phyloP scores from a whole-genome alignment of 2,888 invertebrate genomes.

The Drosophila mettleri region DNA sequence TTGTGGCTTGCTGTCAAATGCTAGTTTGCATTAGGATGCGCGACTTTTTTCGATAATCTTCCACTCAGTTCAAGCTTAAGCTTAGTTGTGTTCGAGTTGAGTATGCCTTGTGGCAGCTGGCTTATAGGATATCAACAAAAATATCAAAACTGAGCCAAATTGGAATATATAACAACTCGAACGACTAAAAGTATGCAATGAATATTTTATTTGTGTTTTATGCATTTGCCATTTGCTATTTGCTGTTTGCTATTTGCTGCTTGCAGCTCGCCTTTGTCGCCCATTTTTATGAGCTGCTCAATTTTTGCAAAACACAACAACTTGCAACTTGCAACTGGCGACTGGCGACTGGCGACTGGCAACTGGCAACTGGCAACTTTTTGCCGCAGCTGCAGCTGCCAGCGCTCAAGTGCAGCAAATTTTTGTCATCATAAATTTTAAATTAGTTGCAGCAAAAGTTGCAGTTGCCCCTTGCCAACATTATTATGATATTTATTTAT shows the following conservation, averaged over 20 bases:
- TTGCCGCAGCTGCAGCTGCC: constrained; percentile 38
- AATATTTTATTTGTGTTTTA: constrained; percentile 72
- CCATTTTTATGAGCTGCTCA: constrained; percentile 44
- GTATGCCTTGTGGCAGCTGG: background rate
- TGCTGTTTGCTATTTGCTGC: constrained; percentile 45
- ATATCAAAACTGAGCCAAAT: constrained; percentile 10
- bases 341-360: constrained; percentile 2
- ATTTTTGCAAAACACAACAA: constrained; percentile 21
- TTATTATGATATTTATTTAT: constrained; percentile 28
- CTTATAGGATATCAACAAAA: background rate
- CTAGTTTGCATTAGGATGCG: too few species aligned
- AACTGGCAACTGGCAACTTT: constrained; percentile 48
- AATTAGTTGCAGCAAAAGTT: constrained; percentile 61
- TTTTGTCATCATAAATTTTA: constrained; percentile 74
- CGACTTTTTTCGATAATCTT: too few species aligned
- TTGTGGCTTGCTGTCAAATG: too few species aligned
- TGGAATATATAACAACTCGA: constrained; percentile 42
- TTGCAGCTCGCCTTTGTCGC: constrained; percentile 32
- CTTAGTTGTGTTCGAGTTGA: background rate
- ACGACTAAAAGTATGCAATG: constrained; percentile 71
- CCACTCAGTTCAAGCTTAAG: too few species aligned
- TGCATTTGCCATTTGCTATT: constrained; percentile 63
- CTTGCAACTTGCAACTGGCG: constrained; percentile 30
- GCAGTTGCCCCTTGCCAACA: constrained; percentile 3
- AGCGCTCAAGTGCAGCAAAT: constrained; percentile 54